Base-by-base conservation (phyloP, 2,888 invertebrate genomes). In the Hedya salicella region DNA sequence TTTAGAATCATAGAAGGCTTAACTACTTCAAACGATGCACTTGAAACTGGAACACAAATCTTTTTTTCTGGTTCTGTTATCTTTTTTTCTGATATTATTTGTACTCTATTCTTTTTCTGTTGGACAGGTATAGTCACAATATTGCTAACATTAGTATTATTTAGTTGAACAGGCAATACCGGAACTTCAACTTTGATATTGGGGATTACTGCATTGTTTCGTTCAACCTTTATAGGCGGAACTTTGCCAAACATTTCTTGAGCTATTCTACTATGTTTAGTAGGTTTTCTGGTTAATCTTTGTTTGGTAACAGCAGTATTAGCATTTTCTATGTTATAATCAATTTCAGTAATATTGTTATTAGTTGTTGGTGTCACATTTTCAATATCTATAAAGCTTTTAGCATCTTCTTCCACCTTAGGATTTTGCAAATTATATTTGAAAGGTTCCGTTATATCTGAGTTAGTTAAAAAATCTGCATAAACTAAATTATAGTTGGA, bases 381-480 rank as follows among this genome's bases (percentile, higher is more conserved):
- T n/a, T 62, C 44, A n/a, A 54, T 46, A 46, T 54, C 44, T 16
- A 16, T 25, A 8, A 25, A 30, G 9, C 25, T 21, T 46, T 46
- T 53, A 14, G 5, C 25, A 21, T 53, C 62, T 2, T 62, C 53
- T 46, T 21, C 21, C 0, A 53, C 44, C 11, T 52, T 49, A 11
- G 13, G 5, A 3, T 48, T 19, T 19, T 14, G 25, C 6, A 32
- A 16, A 17, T 14, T 30, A 30, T 52, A n/a, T 16, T 52, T 53
- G 6, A 39, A 11, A 5, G 21, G 21, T 1, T 39, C 21, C 49
- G 67, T 68, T 50, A 42, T 57, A 8, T 88, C 87, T 69, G 78
- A 76, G 71, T 88, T 91, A 25, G 83, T 85, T 71, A 91, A 77
- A 73, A 89, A 92, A 74, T 92, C 86, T 53, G 79, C 83, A 83